Conservation (phyloP, 2,797 vertebrate genomes). For the Bryconaethiops microstoma region DNA sequence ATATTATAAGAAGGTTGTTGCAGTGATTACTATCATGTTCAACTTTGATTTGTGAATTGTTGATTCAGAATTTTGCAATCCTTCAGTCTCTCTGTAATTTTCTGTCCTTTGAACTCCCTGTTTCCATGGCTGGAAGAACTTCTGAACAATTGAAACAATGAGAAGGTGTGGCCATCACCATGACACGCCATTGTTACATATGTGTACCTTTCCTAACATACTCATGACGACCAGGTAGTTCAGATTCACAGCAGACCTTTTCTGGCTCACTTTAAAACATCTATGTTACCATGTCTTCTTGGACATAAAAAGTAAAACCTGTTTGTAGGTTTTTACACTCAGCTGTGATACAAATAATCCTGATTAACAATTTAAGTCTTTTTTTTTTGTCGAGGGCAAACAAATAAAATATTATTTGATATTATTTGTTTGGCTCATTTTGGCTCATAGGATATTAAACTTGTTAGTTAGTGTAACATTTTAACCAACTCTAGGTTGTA, state of each 20-base stretch:
- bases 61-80: conserved; percentile 20
- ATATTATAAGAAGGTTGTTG: conserved; percentile 6
- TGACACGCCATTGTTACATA: conserved; percentile 14
- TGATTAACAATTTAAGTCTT: no score
- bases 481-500: no score
- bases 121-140: background rate
- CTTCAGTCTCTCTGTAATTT: background rate
- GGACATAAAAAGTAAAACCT: no score
- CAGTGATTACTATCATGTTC: conserved; percentile 16
- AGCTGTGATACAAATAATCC: no score
- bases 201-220: conserved; percentile 17
- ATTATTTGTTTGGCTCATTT: no score
- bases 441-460: no score
- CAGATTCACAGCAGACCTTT: background rate
- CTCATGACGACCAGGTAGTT: background rate
- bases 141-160: conserved; percentile 25
- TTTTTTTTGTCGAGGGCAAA: no score
- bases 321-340: no score
- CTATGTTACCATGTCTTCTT: background rate
- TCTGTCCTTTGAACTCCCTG: conserved; percentile 14
- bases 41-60: conserved; percentile 16
- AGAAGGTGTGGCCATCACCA: conserved; percentile 19
- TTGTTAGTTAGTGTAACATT: no score
- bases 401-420: no score
- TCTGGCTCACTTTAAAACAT: background rate